Percentiles rank a stretch among this genome's conserved stretches.
phyloP scores from a whole-genome alignment of 2,888 invertebrate genomes.

The Heliconius cydno region DNA sequence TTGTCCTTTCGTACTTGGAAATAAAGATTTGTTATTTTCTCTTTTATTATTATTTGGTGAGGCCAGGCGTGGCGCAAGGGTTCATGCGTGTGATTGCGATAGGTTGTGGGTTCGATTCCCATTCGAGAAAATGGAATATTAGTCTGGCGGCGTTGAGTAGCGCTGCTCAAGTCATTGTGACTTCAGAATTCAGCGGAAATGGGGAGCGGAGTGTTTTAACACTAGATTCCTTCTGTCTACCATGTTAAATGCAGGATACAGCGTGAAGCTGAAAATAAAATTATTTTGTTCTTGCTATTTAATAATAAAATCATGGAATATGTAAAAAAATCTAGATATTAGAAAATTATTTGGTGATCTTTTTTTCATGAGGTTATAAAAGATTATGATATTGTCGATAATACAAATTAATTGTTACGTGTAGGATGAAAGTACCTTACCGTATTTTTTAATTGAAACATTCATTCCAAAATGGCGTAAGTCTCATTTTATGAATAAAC shows the following conservation, averaged over 20 bases:
- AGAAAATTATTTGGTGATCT: no score
- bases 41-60: not conserved
- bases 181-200: no score
- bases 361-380: not conserved
- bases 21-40: not conserved
- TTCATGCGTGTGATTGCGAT: no score
- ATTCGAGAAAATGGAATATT: no score
- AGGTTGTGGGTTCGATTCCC: no score
- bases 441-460: slow-evolving; percentile 1
- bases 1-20: not conserved
- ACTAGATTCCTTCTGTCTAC: no score
- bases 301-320: not conserved
- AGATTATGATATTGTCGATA: not conserved
- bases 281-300: no score
- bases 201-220: no score
- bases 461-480: not conserved
- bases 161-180: fast-evolving
- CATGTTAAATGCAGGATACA: no score
- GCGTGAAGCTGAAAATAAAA: no score
- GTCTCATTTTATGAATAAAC: not conserved
- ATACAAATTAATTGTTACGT: not conserved
- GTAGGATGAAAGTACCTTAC: not conserved
- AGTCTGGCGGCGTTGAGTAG: no score
- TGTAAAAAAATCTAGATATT: not conserved
- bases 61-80: not conserved